phyloP scores from a whole-genome alignment of 2,888 invertebrate species.

The Nudaria mundana region DNA sequence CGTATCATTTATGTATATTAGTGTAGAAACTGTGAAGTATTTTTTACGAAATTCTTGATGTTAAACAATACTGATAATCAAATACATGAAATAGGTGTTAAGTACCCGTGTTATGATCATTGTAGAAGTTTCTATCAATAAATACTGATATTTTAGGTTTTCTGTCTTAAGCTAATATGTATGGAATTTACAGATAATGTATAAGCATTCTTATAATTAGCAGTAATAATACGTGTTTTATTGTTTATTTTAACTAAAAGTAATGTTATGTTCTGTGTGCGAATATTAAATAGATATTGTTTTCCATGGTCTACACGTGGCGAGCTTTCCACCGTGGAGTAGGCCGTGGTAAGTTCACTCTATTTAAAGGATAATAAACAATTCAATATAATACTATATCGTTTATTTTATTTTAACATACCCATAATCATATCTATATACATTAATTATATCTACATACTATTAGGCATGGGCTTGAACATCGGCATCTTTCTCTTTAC shows the following conservation, averaged over 20 bases:
- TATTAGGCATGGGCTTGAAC: no score
- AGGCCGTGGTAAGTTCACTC: conserved; percentile 75
- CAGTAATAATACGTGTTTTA: conserved; percentile 18
- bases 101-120: conserved; percentile 12
- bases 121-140: conserved; percentile 13
- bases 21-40: conserved; percentile 5
- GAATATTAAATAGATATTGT: conserved; percentile 67
- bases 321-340: conserved; percentile 71
- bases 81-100: conserved; percentile 9
- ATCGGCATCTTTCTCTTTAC: no score
- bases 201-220: conserved; percentile 25
- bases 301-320: conserved; percentile 76
- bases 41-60: background rate
- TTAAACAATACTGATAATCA: conserved; percentile 19
- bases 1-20: conserved; percentile 18
- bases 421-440: conserved; percentile 9
- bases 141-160: conserved; percentile 22
- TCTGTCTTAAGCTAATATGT: conserved; percentile 28
- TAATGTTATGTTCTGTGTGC: conserved; percentile 51
- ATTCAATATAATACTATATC: conserved; percentile 36
- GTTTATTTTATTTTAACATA: conserved; percentile 45
- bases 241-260: conserved; percentile 24
- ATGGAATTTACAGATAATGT: conserved; percentile 24
- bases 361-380: conserved; percentile 68
- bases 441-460: conserved; percentile 23